Evolutionary conservation across 2,888 invertebrate species (phyloP).

Genomic region (Achlya flavicornis): DNA sequence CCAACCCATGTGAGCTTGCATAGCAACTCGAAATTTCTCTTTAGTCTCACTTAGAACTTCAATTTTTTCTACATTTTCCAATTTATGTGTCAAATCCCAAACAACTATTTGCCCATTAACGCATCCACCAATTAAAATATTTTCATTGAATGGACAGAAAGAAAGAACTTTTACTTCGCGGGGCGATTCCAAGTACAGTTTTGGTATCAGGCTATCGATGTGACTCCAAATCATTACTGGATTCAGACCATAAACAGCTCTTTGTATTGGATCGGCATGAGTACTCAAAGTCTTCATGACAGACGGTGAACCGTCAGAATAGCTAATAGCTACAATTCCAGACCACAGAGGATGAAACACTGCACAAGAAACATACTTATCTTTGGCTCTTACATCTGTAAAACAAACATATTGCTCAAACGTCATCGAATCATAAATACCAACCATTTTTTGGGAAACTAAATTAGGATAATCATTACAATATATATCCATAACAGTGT

Average conservation of each 20-base stretch:
- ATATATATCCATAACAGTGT: conserved; percentile 85
- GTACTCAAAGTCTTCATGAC: conserved; percentile 67
- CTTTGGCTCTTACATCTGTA: conserved; percentile 86
- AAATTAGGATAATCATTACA: conserved; percentile 85
- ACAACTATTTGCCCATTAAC: conserved; percentile 88
- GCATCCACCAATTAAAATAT: conserved; percentile 88
- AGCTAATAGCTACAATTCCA: conserved; percentile 87
- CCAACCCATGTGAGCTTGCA: conserved; percentile 87
- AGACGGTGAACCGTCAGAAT: conserved; percentile 83
- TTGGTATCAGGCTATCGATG: conserved; percentile 87
- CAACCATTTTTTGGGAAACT: conserved; percentile 57
- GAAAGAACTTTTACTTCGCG: conserved; percentile 86
- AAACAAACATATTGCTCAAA: conserved; percentile 85
- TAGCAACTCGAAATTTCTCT: conserved; percentile 84
- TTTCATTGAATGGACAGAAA: conserved; percentile 88
- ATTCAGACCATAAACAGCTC: conserved; percentile 85
- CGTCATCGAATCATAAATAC: conserved; percentile 63
- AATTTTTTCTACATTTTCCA: conserved; percentile 85
- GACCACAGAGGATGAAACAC: conserved; percentile 89
- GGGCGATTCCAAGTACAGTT: conserved; percentile 87
- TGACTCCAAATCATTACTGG: conserved; percentile 91
- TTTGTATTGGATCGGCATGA: conserved; percentile 76
- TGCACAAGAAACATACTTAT: conserved; percentile 86
- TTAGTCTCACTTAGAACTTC: conserved; percentile 85
- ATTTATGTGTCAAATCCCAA: conserved; percentile 87